These are phyloP conservation scores for Perca fluviatilis DNA, from an alignment of 2,113 vertebrate species.

Conservation along the genomic window DNA sequence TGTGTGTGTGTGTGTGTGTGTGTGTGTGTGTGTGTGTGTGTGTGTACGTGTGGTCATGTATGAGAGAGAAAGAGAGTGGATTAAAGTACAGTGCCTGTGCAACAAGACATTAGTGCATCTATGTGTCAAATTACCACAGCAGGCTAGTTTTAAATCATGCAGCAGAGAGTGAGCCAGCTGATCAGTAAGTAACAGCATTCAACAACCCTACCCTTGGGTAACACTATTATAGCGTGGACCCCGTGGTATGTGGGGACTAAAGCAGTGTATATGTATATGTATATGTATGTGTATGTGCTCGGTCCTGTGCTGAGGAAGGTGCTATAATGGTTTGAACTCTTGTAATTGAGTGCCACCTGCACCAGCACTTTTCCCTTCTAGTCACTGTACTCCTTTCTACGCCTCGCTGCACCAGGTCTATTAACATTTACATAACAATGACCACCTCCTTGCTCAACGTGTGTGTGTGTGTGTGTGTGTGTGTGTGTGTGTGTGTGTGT, in stretches of 20 bases:
- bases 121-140: slow-evolving; percentile 38
- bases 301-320: slow-evolving; percentile 13
- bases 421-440: slow-evolving; percentile 85
- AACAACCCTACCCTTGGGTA: slow-evolving; percentile 50
- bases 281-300: neutral
- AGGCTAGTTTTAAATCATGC: slow-evolving; percentile 48
- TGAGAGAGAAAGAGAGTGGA: too few species aligned
- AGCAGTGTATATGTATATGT: neutral
- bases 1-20: slow-evolving; percentile 22
- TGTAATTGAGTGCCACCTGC: slow-evolving; percentile 56
- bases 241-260: slow-evolving; percentile 8
- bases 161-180: slow-evolving; percentile 23
- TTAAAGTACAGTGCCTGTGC: too few species aligned
- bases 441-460: slow-evolving; percentile 62
- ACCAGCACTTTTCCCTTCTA: slow-evolving; percentile 32
- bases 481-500: slow-evolving; percentile 8
- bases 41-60: neutral
- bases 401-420: slow-evolving; percentile 67
- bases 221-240: slow-evolving; percentile 30
- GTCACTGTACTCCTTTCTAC: slow-evolving; percentile 50
- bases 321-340: slow-evolving; percentile 61
- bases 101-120: too few species aligned
- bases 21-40: neutral
- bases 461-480: slow-evolving; percentile 10
- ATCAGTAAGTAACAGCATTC: slow-evolving; percentile 62